These are phyloP conservation scores for Microplitis deprimator DNA, from an alignment of 2,888 invertebrate genomes.

Conservation along the genomic window DNA sequence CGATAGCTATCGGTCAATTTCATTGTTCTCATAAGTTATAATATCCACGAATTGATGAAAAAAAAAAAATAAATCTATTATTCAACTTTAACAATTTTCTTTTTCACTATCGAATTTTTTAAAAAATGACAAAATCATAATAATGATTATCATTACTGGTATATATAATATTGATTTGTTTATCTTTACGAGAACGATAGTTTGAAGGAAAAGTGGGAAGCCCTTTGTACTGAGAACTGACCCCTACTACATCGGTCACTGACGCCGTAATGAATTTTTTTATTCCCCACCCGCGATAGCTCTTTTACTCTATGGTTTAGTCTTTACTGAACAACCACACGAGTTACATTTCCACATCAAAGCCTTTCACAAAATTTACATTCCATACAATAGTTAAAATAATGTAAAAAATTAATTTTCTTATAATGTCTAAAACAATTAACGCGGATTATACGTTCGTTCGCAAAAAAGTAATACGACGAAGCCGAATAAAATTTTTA, in stretches of 20 bases:
- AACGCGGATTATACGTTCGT: constrained; percentile 17
- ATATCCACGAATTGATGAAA: constrained; percentile 9
- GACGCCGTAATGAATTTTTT: constrained; percentile 28
- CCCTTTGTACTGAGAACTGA: constrained; percentile 38
- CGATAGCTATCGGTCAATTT: constrained; percentile 39
- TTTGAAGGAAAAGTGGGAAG: constrained; percentile 31
- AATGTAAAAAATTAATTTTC: neutral
- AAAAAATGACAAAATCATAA: too few relatives aligned
- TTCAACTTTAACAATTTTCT: neutral
- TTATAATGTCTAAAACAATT: constrained; percentile 15
- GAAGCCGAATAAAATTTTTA: neutral
- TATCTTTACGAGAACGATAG: neutral
- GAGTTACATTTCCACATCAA: constrained; percentile 28
- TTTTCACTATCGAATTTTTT: neutral
- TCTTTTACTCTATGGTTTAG: constrained; percentile 39
- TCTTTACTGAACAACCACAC: constrained; percentile 43
- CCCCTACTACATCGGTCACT: constrained; percentile 38
- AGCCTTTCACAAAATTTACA: neutral
- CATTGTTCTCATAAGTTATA: constrained; percentile 34
- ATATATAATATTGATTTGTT: neutral
- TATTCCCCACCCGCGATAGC: constrained; percentile 16
- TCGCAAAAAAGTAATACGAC: neutral
- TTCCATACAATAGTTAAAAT: neutral
- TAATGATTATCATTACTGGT: too few relatives aligned
- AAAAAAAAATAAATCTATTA: neutral